A percentile compares a stretch with the other conserved stretches of the same genome.
Conservation (phyloP, 2,888 invertebrate genomes). For the Druceiella hillmani region DNA sequence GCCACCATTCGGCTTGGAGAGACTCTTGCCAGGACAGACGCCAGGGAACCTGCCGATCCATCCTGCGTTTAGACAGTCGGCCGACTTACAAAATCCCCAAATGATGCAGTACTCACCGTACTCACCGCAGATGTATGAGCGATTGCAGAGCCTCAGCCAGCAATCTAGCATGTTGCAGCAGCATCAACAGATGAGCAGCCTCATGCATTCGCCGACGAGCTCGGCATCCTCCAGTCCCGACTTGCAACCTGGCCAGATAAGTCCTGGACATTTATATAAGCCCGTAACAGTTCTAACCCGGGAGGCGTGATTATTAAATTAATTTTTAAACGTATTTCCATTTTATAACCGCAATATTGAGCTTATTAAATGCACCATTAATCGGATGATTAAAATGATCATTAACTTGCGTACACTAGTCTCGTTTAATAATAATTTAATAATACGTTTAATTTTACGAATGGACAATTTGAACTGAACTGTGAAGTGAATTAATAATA, state of each 20-base stretch:
- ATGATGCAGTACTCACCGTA: conserved; percentile 33
- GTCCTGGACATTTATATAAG: conserved; percentile 50
- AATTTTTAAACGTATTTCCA: too few species aligned
- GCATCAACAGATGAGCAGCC: too few species aligned
- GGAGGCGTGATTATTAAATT: too few species aligned
- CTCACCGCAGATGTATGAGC: conserved; percentile 32
- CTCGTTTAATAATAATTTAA: too few species aligned
- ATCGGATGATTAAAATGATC: too few species aligned
- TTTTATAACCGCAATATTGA: too few species aligned
- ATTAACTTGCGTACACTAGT: too few species aligned
- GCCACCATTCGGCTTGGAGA: conserved; percentile 49
- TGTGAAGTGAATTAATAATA: too few species aligned
- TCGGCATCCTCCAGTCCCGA: conserved; percentile 43
- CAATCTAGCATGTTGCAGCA: too few species aligned
- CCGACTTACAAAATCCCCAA: conserved; percentile 33
- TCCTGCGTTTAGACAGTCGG: conserved; percentile 34
- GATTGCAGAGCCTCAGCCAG: conserved; percentile 42
- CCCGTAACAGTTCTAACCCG: conserved; percentile 54
- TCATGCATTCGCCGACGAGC: conserved; percentile 35
- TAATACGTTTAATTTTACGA: too few species aligned
- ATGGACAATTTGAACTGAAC: too few species aligned
- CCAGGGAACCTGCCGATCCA: conserved; percentile 43
- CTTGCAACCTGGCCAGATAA: conserved; percentile 38
- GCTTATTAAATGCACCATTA: too few species aligned
- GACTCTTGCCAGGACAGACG: conserved; percentile 32